phyloP scores from a whole-genome alignment of 2,797 vertebrate genomes.

The Tamandua tetradactyla region DNA sequence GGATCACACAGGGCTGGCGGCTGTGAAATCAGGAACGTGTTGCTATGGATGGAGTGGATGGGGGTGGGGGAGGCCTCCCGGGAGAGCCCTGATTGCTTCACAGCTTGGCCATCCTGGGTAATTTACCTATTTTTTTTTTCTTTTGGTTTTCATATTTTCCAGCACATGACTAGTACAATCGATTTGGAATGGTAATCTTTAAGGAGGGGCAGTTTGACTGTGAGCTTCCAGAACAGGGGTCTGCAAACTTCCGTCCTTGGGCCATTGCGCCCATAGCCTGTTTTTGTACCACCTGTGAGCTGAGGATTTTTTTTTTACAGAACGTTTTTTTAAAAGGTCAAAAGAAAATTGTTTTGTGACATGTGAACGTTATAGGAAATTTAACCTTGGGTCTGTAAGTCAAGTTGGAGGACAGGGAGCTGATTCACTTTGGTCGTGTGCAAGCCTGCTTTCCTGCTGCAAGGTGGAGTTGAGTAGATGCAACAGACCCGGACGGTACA shows the following conservation, averaged over 20 bases:
- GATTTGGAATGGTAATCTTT: not conserved
- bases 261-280: not conserved
- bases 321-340: not conserved
- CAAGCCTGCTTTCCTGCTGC: not conserved
- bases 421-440: not conserved
- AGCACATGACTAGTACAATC: not conserved
- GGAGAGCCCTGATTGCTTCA: not conserved
- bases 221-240: not conserved
- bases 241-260: too few relatives aligned
- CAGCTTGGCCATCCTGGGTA: not conserved
- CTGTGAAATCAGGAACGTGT: not conserved
- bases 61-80: not conserved
- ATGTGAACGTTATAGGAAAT: not conserved
- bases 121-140: not conserved
- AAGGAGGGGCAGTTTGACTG: not conserved
- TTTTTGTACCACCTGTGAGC: not conserved
- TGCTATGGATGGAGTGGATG: accelerated
- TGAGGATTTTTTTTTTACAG: not conserved
- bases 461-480: not conserved
- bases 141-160: not conserved
- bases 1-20: not conserved
- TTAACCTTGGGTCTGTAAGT: not conserved
- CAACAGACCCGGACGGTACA: not conserved
- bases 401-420: not conserved
- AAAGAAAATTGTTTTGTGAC: not conserved